phyloP scores from a whole-genome alignment of 2,888 invertebrate genomes.

The Ametastegia equiseti region DNA sequence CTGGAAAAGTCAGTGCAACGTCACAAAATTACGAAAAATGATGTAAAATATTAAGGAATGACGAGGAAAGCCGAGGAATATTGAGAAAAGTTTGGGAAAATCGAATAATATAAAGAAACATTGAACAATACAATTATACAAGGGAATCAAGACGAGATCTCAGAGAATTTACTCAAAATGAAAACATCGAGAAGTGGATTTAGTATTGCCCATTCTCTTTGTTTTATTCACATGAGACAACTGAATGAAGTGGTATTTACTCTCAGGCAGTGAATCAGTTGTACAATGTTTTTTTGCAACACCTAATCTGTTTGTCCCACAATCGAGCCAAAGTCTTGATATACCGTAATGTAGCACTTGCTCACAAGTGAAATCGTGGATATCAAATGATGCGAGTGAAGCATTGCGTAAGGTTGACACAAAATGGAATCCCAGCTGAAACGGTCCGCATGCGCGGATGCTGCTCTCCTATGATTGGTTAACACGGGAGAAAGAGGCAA shows the following conservation, averaged over 20 bases:
- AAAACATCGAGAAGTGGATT: neutral
- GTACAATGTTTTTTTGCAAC: too few species aligned
- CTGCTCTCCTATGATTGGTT: slow-evolving; percentile 70
- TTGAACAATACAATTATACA: too few species aligned
- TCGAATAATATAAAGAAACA: too few species aligned
- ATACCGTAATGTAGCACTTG: too few species aligned
- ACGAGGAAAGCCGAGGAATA: neutral
- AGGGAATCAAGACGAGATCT: neutral
- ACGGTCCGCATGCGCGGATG: slow-evolving; percentile 72
- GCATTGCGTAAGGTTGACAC: slow-evolving; percentile 51
- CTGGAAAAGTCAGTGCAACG: neutral
- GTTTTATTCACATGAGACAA: neutral
- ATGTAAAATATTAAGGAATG: neutral
- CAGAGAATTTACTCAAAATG: neutral
- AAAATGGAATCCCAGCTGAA: slow-evolving; percentile 63
- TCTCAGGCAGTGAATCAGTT: neutral
- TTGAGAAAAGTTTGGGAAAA: neutral
- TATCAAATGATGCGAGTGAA: slow-evolving; percentile 5
- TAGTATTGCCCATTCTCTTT: neutral
- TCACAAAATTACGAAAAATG: neutral
- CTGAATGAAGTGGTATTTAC: neutral
- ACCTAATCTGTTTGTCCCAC: too few species aligned
- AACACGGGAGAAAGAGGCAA: slow-evolving; percentile 61
- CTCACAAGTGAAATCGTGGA: neutral
- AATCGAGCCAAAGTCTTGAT: too few species aligned